Evolutionary conservation across 2,888 invertebrate species (phyloP).

Genomic region (Ferrisia virgata): DNA sequence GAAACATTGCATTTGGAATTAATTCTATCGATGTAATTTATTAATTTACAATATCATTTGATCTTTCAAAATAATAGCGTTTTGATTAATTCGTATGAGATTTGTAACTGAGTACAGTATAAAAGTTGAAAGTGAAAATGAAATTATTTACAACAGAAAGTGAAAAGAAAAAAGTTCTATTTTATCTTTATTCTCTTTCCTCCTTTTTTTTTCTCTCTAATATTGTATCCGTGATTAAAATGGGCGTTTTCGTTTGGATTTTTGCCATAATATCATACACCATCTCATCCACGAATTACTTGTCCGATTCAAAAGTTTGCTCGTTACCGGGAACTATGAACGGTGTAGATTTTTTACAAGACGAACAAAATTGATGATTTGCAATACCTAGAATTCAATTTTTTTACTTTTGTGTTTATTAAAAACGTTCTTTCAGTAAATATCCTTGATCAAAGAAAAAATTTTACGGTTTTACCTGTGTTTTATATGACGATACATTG

Average conservation of each 20-base stretch:
- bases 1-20: too few relatives aligned
- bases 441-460: too few relatives aligned
- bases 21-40: background rate
- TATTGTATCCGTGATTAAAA: constrained; percentile 8
- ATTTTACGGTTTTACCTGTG: too few relatives aligned
- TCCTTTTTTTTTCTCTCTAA: background rate
- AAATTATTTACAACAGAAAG: background rate
- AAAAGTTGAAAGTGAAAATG: background rate
- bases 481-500: too few relatives aligned
- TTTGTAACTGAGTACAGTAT: background rate
- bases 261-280: background rate
- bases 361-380: background rate
- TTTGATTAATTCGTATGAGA: background rate
- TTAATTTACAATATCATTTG: background rate
- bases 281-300: constrained; percentile 5
- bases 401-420: too few relatives aligned
- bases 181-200: background rate
- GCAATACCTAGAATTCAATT: too few relatives aligned
- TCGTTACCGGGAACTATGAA: background rate
- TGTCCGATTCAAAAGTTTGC: constrained; percentile 4
- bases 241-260: constrained; percentile 28
- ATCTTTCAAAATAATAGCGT: background rate
- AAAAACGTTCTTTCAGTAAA: too few relatives aligned
- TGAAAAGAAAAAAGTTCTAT: background rate
- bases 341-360: background rate